Conservation (phyloP, 2,797 vertebrate species). For the Sylvia borin region DNA sequence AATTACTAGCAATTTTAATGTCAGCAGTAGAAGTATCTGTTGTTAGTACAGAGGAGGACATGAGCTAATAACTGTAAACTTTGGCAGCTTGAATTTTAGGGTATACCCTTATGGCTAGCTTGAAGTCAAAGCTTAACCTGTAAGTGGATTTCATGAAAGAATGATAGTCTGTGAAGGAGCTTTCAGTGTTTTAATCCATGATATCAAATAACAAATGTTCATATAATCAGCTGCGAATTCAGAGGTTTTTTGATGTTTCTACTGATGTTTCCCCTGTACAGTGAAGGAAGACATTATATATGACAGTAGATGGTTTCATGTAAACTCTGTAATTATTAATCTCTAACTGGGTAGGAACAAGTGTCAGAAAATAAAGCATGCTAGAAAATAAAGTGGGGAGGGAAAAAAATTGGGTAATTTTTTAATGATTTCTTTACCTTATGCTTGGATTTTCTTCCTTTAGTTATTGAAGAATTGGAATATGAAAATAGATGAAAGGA, state of each 20-base stretch:
- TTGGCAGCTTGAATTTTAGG: neutral
- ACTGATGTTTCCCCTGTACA: neutral
- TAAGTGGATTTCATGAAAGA: neutral
- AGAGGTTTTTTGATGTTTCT: neutral
- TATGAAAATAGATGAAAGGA: neutral
- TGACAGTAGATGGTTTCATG: neutral
- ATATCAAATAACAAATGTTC: neutral
- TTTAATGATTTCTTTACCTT: neutral
- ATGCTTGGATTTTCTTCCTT: neutral
- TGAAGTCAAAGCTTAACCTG: neutral
- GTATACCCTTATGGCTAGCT: neutral
- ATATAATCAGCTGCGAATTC: neutral
- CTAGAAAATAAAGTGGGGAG: fast-evolving
- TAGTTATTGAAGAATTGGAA: neutral
- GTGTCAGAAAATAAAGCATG: neutral
- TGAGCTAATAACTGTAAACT: neutral
- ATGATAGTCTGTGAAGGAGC: neutral
- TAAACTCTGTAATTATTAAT: neutral
- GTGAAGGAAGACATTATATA: neutral
- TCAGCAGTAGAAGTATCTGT: neutral
- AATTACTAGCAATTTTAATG: neutral
- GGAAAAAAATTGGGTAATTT: neutral
- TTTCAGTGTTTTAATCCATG: neutral
- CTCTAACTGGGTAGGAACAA: neutral
- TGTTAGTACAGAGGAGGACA: neutral